Evolutionary conservation across 2,888 invertebrate species (phyloP).

Genomic region (Onchidella celtica): DNA sequence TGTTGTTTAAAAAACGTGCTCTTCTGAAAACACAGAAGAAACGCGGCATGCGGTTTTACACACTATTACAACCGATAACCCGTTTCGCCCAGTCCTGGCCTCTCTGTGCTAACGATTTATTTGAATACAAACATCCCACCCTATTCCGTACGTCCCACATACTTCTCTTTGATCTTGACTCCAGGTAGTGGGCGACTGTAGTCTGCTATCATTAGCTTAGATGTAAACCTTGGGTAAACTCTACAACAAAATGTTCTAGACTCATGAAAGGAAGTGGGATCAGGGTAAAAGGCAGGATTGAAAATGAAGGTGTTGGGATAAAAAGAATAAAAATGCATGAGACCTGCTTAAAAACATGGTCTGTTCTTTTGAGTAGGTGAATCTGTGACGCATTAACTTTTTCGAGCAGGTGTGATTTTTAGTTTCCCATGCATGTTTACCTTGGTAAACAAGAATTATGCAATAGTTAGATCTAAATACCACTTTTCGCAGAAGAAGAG

Average conservation of each 20-base stretch:
- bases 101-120: background rate
- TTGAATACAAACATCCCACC: background rate
- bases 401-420: too few species aligned
- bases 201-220: background rate
- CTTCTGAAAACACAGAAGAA: background rate
- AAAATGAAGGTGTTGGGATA: too few species aligned
- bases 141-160: background rate
- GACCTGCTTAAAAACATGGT: too few species aligned
- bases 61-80: background rate
- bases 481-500: too few species aligned
- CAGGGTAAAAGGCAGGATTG: too few species aligned
- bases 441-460: too few species aligned
- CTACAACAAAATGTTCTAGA: background rate
- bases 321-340: too few species aligned
- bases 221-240: background rate
- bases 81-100: background rate
- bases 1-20: conserved; percentile 10
- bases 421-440: too few species aligned
- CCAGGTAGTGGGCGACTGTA: background rate
- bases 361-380: too few species aligned
- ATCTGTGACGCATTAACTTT: too few species aligned
- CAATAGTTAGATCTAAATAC: too few species aligned
- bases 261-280: too few species aligned
- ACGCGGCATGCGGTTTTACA: background rate
- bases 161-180: conserved; percentile 15